Evolutionary conservation across 2,113 vertebrate genomes (phyloP).

Genomic region (Odobenus rosmarus): DNA sequence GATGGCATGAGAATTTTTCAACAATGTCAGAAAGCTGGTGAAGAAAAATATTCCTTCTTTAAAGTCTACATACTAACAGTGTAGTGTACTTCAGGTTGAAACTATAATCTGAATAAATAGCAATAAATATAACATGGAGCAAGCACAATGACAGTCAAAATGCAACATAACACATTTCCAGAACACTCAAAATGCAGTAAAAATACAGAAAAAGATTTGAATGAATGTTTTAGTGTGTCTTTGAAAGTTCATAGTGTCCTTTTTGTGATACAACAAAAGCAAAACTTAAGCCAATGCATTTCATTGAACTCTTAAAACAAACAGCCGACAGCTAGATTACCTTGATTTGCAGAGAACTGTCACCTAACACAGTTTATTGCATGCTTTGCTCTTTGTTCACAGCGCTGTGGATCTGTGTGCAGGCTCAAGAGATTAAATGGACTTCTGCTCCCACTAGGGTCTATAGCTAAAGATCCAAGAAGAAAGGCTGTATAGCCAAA

Average conservation of each 20-base stretch:
- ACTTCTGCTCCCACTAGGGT: not conserved
- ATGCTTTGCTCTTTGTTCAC: not conserved
- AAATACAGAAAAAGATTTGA: conserved; percentile 18
- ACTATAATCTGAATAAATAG: conserved; percentile 6
- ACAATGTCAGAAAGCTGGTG: not conserved
- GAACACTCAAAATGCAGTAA: not conserved
- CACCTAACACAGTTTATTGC: not conserved
- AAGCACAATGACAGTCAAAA: conserved; percentile 29
- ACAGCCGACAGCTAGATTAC: conserved; percentile 35
- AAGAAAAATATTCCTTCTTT: not conserved
- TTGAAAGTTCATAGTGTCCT: conserved; percentile 39
- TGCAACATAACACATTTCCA: not conserved
- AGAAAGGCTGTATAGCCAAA: not conserved
- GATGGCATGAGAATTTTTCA: not conserved
- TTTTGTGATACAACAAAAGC: conserved; percentile 43
- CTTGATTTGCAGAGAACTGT: conserved; percentile 48
- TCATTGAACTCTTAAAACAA: conserved; percentile 43
- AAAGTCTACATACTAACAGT: not conserved
- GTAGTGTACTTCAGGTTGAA: not conserved
- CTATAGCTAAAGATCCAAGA: not conserved
- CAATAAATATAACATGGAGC: conserved; percentile 26
- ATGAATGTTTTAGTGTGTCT: conserved; percentile 4
- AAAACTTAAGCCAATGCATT: conserved; percentile 36
- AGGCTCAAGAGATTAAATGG: conserved; percentile 28
- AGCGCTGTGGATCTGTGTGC: not conserved